Base-by-base conservation (phyloP, 2,797 vertebrate species). In the Sebastes jordani region DNA sequence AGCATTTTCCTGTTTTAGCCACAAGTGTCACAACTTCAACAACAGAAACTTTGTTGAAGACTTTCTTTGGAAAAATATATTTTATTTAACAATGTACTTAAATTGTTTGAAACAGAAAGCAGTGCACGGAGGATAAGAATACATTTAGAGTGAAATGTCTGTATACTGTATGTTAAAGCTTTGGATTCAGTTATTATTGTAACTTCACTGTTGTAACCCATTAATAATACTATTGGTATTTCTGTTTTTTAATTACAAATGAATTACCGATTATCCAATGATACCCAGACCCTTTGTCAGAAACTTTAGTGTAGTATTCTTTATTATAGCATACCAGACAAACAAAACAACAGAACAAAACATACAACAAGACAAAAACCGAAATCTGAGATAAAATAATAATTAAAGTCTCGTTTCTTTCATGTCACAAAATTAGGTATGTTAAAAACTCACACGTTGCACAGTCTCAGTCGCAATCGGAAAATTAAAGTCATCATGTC, bases 291-390 rank as follows among this genome's bases (percentile, higher is more conserved):
- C 5, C 38, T 34, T 16, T 70, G 13, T 66, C 29, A 38, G n/a
- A 71, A 63, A n/a, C 20, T 76, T 88, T 20, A 73, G 34, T 85
- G 78, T 80, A 88, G 64, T 30, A 64, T 29, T 75, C 69, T 95
- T 95, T 94, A 95, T 94, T 95, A 23, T 52, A 85, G 71, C 73
- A 88, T 73, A 80, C 16, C 59, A 85, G 61, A 73, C 78, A 68
- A 79, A 74, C 59, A 87, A 82, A 85, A 87, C 83, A 90, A 34
- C 78, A 89, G 71, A 83, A 77, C 55, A 34, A 85, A 76, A 89
- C 82, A 81, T 78, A 76, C 54, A 82, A 76, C 54, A 81, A 87
- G 23, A 58, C n/a, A 56, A 86, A 71, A 85, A 73, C 23, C 25
- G 38, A 71, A 77, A 69, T 58, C 36, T 14, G 62, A 76, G 7